These are phyloP conservation scores for Ariopsis seemanni DNA, from an alignment of 2,113 vertebrate genomes.

Conservation along the genomic window DNA sequence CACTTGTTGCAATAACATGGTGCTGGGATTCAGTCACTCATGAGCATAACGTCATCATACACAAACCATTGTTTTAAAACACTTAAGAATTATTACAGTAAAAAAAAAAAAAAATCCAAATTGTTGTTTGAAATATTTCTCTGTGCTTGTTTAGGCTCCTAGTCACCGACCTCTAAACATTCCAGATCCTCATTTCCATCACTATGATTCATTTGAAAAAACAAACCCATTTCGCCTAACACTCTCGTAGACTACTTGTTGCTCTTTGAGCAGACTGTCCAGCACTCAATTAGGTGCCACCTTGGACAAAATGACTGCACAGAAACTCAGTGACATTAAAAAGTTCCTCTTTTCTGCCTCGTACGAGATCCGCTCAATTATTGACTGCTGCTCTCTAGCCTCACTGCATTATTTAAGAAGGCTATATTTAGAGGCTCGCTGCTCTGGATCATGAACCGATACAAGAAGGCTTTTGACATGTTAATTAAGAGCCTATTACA, in stretches of 20 bases:
- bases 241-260: conserved; percentile 26
- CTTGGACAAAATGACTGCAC: conserved; percentile 50
- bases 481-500: conserved; percentile 68
- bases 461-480: conserved; percentile 66
- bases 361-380: conserved; percentile 78
- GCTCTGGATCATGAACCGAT: conserved; percentile 64
- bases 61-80: not conserved
- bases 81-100: not conserved
- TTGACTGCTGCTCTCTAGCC: conserved; percentile 78
- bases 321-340: conserved; percentile 63
- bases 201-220: not conserved
- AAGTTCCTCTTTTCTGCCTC: conserved; percentile 70
- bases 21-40: not conserved
- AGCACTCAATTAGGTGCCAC: conserved; percentile 44
- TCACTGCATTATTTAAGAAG: conserved; percentile 77
- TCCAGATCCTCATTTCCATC: not conserved
- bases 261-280: conserved; percentile 33
- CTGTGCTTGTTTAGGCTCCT: not conserved
- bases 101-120: not conserved
- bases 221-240: not conserved
- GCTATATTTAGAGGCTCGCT: conserved; percentile 77
- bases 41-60: too few relatives aligned
- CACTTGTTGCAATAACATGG: conserved; percentile 32
- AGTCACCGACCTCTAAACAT: not conserved
- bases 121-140: not conserved